Evolutionary conservation across 92 coral and sea anemone species (phyloP).

Genomic region (Porites evermanni): DNA sequence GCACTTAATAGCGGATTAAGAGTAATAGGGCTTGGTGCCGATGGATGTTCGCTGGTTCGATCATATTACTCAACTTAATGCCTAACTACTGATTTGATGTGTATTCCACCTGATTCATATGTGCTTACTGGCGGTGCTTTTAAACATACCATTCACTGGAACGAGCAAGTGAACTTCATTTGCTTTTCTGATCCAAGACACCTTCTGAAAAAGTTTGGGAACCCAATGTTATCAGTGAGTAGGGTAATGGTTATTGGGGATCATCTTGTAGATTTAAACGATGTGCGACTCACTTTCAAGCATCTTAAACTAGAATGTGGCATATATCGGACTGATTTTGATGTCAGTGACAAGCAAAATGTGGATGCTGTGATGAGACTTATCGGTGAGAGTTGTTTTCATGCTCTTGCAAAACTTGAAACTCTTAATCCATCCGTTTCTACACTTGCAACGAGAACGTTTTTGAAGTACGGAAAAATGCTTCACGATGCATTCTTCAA

Average conservation of each 20-base stretch:
- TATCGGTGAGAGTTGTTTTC: not conserved
- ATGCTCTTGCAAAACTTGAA: not conserved
- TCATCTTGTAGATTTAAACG: not conserved
- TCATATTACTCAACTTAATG: not conserved
- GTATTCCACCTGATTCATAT: not conserved
- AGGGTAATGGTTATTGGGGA: not conserved
- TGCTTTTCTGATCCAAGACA: not conserved
- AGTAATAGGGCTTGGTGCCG: not conserved
- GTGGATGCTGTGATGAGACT: not conserved
- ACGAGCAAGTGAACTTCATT: not conserved
- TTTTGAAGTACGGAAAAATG: not conserved
- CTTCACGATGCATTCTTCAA: not conserved
- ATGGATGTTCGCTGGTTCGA: not conserved
- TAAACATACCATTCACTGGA: not conserved
- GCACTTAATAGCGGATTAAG: not conserved
- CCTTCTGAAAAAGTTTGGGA: not conserved
- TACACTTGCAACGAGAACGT: not conserved
- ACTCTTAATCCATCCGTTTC: not conserved
- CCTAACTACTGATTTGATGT: not conserved
- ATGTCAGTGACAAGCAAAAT: not conserved
- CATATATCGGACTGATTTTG: not conserved
- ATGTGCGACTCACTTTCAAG: not conserved
- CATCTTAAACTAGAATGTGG: not conserved
- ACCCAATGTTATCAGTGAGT: not conserved
- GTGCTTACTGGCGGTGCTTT: not conserved